phyloP scores from a whole-genome alignment of 2,888 invertebrate genomes.

The Linnaemya tessellans region DNA sequence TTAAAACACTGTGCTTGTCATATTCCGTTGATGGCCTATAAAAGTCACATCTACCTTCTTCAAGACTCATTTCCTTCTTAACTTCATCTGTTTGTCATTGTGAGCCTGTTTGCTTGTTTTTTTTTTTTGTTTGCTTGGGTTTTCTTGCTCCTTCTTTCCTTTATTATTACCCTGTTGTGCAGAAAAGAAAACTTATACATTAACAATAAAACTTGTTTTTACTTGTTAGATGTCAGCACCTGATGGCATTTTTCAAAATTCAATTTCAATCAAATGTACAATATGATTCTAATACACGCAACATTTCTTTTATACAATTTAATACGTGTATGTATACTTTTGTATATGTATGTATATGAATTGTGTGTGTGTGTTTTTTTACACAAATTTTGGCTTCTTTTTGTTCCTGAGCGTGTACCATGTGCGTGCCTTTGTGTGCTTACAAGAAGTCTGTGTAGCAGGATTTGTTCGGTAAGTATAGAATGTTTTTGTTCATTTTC shows the following conservation, averaged over 20 bases:
- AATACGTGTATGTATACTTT: neutral
- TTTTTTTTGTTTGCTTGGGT: neutral
- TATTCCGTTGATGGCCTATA: slow-evolving; percentile 24
- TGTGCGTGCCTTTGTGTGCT: neutral
- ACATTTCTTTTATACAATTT: slow-evolving; percentile 29
- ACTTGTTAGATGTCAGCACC: slow-evolving; percentile 66
- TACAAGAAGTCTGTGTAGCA: neutral
- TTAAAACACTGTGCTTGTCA: slow-evolving; percentile 17
- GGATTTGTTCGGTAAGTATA: neutral
- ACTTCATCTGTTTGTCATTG: neutral
- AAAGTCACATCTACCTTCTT: slow-evolving; percentile 14
- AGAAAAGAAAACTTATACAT: slow-evolving; percentile 49
- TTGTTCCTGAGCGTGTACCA: neutral
- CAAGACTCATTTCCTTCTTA: neutral
- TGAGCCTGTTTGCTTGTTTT: neutral
- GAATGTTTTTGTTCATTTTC: slow-evolving; percentile 1
- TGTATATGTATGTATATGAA: neutral
- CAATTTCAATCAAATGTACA: slow-evolving; percentile 68
- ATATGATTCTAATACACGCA: slow-evolving; percentile 47
- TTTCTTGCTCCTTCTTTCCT: neutral
- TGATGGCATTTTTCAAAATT: slow-evolving; percentile 68
- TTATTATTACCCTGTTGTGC: slow-evolving; percentile 34
- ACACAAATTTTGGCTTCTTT: neutral
- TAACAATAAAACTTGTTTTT: slow-evolving; percentile 58
- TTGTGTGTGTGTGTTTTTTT: neutral